These are phyloP conservation scores for Loripinus fragilis DNA, from an alignment of 2,888 invertebrate genomes.

Conservation along the genomic window DNA sequence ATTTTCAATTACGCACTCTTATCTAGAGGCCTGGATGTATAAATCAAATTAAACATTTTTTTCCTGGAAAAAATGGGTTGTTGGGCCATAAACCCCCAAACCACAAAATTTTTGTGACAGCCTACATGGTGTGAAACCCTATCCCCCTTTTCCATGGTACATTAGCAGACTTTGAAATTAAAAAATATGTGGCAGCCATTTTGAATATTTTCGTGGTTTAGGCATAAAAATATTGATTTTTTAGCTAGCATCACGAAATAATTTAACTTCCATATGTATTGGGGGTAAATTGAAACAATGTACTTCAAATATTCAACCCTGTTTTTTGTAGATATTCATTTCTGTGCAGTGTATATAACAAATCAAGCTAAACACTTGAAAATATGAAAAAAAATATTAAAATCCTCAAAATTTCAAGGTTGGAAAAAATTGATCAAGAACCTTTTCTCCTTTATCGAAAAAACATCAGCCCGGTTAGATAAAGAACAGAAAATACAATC, in stretches of 20 bases:
- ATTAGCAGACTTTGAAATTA: neutral
- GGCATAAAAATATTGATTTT: constrained; percentile 19
- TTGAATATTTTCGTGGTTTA: constrained; percentile 39
- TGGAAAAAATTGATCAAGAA: neutral
- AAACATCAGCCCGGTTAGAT: neutral
- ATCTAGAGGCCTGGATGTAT: no score
- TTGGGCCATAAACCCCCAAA: neutral
- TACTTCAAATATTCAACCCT: no score
- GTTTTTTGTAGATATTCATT: no score
- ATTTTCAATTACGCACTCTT: no score
- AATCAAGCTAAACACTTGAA: no score
- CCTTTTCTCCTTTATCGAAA: no score
- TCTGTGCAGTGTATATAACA: no score
- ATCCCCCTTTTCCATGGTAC: neutral
- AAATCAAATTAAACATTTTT: no score
- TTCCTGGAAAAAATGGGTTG: neutral
- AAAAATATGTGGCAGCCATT: constrained; percentile 28
- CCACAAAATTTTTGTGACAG: no score
- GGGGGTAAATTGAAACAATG: no score
- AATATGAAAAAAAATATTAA: no score
- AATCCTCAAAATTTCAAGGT: neutral
- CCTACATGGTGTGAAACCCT: no score
- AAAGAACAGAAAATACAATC: neutral
- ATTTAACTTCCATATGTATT: neutral
- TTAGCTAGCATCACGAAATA: neutral